phyloP scores from a whole-genome alignment of 2,888 invertebrate genomes.

The Archips xylosteana region DNA sequence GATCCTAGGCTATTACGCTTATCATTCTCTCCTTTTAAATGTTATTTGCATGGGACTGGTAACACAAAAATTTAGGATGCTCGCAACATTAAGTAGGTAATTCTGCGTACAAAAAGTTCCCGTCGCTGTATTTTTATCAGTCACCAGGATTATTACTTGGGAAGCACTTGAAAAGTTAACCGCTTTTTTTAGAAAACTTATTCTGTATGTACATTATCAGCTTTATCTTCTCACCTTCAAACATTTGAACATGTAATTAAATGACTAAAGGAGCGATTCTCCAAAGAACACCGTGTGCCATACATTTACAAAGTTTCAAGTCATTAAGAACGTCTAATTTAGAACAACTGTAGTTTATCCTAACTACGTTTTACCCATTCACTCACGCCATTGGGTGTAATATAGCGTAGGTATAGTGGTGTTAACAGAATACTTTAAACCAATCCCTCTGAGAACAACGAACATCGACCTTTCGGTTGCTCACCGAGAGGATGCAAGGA shows the following conservation, averaged over 20 bases:
- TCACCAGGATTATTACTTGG: not conserved
- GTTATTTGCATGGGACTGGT: not conserved
- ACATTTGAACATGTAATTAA: conserved; percentile 9
- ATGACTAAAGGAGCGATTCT: conserved; percentile 32
- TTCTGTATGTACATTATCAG: conserved; percentile 25
- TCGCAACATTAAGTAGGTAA: conserved; percentile 11
- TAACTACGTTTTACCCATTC: conserved; percentile 22
- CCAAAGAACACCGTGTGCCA: conserved; percentile 29
- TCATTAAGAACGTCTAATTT: conserved; percentile 45
- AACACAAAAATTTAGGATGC: not conserved
- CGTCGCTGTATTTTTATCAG: conserved; percentile 10
- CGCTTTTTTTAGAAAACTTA: not conserved
- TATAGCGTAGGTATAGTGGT: too few relatives aligned
- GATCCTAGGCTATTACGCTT: too few relatives aligned
- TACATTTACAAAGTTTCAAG: conserved; percentile 46
- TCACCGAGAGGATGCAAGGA: too few relatives aligned
- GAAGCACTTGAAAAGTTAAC: not conserved
- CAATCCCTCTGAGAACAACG: too few relatives aligned
- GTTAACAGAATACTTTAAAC: too few relatives aligned
- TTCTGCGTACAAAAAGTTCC: conserved; percentile 14
- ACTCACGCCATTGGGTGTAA: not conserved
- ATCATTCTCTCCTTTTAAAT: not conserved
- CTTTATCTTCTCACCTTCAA: conserved; percentile 15
- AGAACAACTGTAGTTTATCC: conserved; percentile 47
- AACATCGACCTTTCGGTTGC: too few relatives aligned